These are phyloP conservation scores for Danio albolineatus DNA, from an alignment of 2,797 vertebrate genomes.

Conservation along the genomic window DNA sequence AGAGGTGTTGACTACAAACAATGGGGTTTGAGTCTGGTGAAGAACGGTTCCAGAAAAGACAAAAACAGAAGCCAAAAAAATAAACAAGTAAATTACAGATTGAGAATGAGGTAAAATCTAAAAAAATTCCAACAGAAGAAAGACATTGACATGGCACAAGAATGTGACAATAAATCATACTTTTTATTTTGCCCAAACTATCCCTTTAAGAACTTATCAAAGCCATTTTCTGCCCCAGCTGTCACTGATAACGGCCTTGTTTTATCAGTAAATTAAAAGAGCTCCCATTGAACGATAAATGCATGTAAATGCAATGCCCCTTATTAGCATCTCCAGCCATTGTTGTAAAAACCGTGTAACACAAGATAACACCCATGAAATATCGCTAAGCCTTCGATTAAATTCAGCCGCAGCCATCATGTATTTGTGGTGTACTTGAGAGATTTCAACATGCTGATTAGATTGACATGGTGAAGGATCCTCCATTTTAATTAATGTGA, in stretches of 20 bases:
- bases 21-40: too few species aligned
- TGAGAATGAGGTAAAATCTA: too few species aligned
- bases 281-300: constrained; percentile 7
- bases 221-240: background rate
- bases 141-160: background rate
- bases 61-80: too few species aligned
- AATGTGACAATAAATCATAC: background rate
- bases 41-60: too few species aligned
- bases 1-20: too few species aligned
- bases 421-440: background rate
- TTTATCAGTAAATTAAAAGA: constrained; percentile 4
- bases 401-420: background rate
- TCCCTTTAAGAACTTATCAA: constrained; percentile 12
- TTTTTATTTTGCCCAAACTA: background rate
- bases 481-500: constrained; percentile 29
- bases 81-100: too few species aligned
- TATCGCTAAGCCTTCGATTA: constrained; percentile 8
- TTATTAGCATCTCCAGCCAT: constrained; percentile 14
- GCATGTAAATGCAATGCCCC: constrained; percentile 9
- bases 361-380: constrained; percentile 27
- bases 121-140: background rate
- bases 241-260: constrained; percentile 16
- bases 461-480: constrained; percentile 22
- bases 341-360: background rate
- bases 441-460: constrained; percentile 27